Base-by-base conservation (phyloP, 2,888 invertebrate species). In the Rosalia funebris region DNA sequence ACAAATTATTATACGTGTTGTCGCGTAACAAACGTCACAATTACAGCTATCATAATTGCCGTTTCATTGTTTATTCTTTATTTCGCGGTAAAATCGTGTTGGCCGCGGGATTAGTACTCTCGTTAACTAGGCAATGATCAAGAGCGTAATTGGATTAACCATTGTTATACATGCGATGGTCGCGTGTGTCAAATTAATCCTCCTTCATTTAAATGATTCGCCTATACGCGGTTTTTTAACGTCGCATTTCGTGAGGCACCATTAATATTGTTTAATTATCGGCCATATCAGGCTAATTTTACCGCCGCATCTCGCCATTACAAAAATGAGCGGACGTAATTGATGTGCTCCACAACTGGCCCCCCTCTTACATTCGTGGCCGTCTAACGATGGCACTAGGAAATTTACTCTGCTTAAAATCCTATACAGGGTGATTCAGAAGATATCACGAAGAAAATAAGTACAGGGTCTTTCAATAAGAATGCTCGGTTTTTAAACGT, bases 91-190 rank as follows among this genome's bases (percentile, higher is more conserved):
- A 14, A 25, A 44, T 7, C 44, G 14, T 10, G 42, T n/a, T 19
- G 10, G n/a, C 20, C 12, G 14, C 25, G n/a, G 11, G 15, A 44
- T 19, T 2, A 42, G 16, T 42, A 20, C 17, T 25, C 20, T 44
- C 20, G 25, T 44, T 44, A 44, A 44, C 14, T 25, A 14, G 20
- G 44, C 19, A 44, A 44, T 25, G 44, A 12, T 44, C 25, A 44
- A 25, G 11, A 25, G 25, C 11, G 12, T 63, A 61, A 62, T 54
- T 60, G 57, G 57, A 65, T 65, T 65, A 64, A 42, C 60, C 44
- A 55, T 55, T 45, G 57, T 31, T n/a, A 48, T 57, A 50, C 41
- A 48, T 47, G 57, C 46, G n/a, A 60, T 17, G 50, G 19, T 60
- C 37, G 60, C 58, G 55, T 55, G 60, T 31, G 16, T 32, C n/a